A percentile compares a stretch with the other conserved stretches of the same genome.
phyloP scores from a whole-genome alignment of 2,888 invertebrate genomes.

The Oegoconia quadripuncta region DNA sequence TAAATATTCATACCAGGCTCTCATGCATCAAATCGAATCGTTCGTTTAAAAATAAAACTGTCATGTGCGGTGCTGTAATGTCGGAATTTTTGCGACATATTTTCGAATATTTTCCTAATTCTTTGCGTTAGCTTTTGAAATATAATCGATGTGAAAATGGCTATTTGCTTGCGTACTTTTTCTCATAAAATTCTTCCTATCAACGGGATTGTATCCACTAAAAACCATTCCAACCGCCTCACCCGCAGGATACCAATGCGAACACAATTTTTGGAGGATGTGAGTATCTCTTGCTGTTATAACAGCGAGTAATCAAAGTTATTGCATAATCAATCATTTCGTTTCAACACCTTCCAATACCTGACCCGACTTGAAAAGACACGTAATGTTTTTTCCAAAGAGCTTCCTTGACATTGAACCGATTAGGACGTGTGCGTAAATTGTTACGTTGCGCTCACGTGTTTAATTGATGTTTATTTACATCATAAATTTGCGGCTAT shows the following conservation, averaged over 20 bases:
- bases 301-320: no score
- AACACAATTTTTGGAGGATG: conserved; percentile 76
- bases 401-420: conserved; percentile 50
- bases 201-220: conserved; percentile 73
- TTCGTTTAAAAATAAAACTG: conserved; percentile 26
- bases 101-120: conserved; percentile 43
- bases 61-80: conserved; percentile 33
- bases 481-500: conserved; percentile 3
- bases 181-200: conserved; percentile 76
- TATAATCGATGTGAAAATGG: conserved; percentile 68
- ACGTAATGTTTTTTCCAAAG: no score
- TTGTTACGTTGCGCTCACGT: conserved; percentile 32
- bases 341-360: no score
- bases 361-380: no score
- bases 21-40: no score
- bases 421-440: conserved; percentile 32
- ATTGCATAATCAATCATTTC: no score
- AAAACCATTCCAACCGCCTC: conserved; percentile 73
- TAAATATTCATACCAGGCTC: no score
- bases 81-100: conserved; percentile 43
- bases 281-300: conserved; percentile 41
- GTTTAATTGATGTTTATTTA: conserved; percentile 22
- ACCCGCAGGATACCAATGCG: conserved; percentile 69
- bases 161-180: conserved; percentile 77
- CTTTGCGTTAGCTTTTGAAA: conserved; percentile 30